These are phyloP conservation scores for Acronicta alni DNA, from an alignment of 2,888 invertebrate genomes.

Conservation along the genomic window DNA sequence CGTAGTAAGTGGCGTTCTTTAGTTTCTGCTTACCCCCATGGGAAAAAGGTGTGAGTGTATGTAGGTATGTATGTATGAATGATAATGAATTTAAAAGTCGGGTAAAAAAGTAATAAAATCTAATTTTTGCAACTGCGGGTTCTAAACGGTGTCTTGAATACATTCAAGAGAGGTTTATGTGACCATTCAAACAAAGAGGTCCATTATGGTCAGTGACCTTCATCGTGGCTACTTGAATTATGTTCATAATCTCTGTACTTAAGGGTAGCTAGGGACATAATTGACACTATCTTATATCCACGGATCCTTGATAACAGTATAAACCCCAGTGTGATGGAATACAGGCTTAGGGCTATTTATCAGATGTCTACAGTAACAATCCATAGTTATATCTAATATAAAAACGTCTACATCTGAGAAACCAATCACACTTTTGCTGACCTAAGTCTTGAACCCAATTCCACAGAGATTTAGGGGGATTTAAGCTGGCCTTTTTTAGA, in stretches of 20 bases:
- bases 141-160: no score
- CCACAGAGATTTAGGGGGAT: not conserved
- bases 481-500: not conserved
- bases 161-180: not conserved
- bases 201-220: not conserved
- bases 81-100: no score
- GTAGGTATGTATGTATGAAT: no score
- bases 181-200: not conserved
- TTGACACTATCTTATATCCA: slow-evolving; percentile 7
- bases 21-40: no score
- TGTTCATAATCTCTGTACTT: slow-evolving; percentile 10
- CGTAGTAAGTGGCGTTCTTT: no score
- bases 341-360: slow-evolving; percentile 6
- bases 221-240: not conserved
- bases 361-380: not conserved
- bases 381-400: not conserved
- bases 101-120: no score
- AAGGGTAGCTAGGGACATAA: not conserved
- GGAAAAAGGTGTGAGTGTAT: no score
- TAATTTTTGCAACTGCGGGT: no score
- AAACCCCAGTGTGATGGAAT: slow-evolving; percentile 19
- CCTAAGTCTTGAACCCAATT: not conserved
- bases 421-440: slow-evolving; percentile 2
- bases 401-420: slow-evolving; percentile 2
- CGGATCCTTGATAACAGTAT: slow-evolving; percentile 16